These are phyloP conservation scores for Hydriomena furcata DNA, from an alignment of 2,888 invertebrate genomes.

Conservation along the genomic window DNA sequence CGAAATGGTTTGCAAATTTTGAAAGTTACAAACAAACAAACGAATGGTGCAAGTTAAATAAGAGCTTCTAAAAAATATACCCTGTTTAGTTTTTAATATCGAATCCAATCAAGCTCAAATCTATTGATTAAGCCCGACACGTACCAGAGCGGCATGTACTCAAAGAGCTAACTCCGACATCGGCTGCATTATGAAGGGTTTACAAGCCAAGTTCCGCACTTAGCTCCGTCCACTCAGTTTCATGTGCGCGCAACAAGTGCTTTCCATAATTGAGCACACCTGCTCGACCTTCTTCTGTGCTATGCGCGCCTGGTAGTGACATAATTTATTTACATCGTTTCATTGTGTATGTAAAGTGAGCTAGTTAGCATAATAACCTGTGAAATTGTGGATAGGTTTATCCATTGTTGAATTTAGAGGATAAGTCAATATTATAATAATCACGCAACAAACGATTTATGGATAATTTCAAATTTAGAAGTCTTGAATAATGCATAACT, in stretches of 20 bases:
- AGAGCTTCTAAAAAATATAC: no score
- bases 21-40: no score
- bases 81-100: slow-evolving; percentile 9
- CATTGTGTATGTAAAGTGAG: slow-evolving; percentile 22
- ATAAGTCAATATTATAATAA: no score
- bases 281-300: slow-evolving; percentile 44
- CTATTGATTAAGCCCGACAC: slow-evolving; percentile 40
- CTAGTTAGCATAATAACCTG: slow-evolving; percentile 9
- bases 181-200: slow-evolving; percentile 60
- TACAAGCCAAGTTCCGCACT: slow-evolving; percentile 63
- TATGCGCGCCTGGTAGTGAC: slow-evolving; percentile 45
- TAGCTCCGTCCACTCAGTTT: slow-evolving; percentile 58
- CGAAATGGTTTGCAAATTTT: no score
- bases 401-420: slow-evolving; percentile 1
- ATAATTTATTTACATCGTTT: slow-evolving; percentile 38
- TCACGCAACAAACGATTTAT: no score
- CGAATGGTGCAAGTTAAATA: no score
- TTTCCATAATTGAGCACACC: slow-evolving; percentile 64
- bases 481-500: no score
- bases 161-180: slow-evolving; percentile 53
- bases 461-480: not conserved
- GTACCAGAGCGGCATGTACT: slow-evolving; percentile 51
- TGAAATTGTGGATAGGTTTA: not conserved
- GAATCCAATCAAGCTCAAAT: slow-evolving; percentile 25
- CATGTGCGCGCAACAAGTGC: slow-evolving; percentile 63